Evolutionary conservation across 2,888 invertebrate species (phyloP).

Genomic region (Cabera pusaria): DNA sequence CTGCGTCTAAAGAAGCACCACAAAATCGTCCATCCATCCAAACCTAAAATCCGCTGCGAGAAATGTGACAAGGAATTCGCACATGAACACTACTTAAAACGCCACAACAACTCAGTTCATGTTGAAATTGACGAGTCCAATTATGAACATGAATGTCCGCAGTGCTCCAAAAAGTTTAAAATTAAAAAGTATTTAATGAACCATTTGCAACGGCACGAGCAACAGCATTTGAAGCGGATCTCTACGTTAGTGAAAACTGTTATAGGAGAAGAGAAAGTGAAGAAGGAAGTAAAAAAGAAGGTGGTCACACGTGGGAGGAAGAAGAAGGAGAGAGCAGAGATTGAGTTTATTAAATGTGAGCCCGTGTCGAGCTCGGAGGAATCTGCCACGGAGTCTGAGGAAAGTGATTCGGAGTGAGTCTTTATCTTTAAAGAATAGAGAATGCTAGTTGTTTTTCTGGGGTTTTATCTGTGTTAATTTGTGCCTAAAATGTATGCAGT

Average conservation of each 20-base stretch:
- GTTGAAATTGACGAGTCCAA: slow-evolving; percentile 64
- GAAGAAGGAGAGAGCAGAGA: slow-evolving; percentile 53
- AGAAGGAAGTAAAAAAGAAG: slow-evolving; percentile 19
- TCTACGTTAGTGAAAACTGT: slow-evolving; percentile 75
- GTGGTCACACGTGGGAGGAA: slow-evolving; percentile 45
- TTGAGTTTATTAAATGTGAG: slow-evolving; percentile 76
- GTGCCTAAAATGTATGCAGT: too few relatives aligned
- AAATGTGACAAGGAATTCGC: slow-evolving; percentile 75
- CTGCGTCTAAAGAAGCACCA: slow-evolving; percentile 73
- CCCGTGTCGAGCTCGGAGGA: slow-evolving; percentile 65
- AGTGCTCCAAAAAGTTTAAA: slow-evolving; percentile 74
- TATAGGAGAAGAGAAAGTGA: slow-evolving; percentile 50
- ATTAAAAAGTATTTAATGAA: slow-evolving; percentile 69
- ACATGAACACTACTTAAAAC: slow-evolving; percentile 65
- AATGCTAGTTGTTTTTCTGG: too few relatives aligned
- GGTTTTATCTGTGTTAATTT: too few relatives aligned
- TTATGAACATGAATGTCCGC: slow-evolving; percentile 66
- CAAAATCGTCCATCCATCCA: slow-evolving; percentile 71
- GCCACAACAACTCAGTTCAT: slow-evolving; percentile 69
- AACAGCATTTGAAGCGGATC: slow-evolving; percentile 69
- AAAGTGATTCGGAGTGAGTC: slow-evolving; percentile 36
- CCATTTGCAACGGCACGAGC: slow-evolving; percentile 71
- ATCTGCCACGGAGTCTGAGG: slow-evolving; percentile 39
- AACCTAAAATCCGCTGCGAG: slow-evolving; percentile 67
- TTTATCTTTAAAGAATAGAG: too few relatives aligned